Base-by-base conservation (phyloP, 1,140 invertebrate species). In the Plodia interpunctella region DNA sequence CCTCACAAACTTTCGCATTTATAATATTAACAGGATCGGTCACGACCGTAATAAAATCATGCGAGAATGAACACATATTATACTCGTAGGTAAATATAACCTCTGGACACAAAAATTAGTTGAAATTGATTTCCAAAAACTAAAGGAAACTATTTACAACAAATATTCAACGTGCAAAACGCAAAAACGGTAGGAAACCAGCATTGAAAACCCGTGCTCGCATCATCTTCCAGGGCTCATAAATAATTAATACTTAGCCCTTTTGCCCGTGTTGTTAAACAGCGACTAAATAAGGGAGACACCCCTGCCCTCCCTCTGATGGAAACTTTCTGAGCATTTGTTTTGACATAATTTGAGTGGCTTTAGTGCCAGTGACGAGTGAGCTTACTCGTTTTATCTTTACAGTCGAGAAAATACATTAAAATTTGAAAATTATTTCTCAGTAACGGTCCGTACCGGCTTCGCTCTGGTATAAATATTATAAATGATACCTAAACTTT, bases 241-340 rank as follows among this genome's bases (percentile, higher is more conserved):
- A 60, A 80, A 86, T 86, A 79, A 82, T 83, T 83, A 80, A 86
- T 80, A 62, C 66, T 67, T 74, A 83, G 80, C 79, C 83, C 79
- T 86, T 83, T 83, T 44, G 8, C 78, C 74, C 72, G 77, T 72
- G 77, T 76, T 80, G 80, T 76, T 79, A 80, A 86, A 86, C 81
- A 78, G 74, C 82, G 79, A 80, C 80, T 83, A 86, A 86, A 86
- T 82, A 83, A 81, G 80, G 83, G 77, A 66, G 76, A 35, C 59
- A 44, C 35, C 49, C 30, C 54, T 61, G 61, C 53, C 66, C 65
- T 49, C 35, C 60, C 68, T 63, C 59, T 64, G 64, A 71, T 74
- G 70, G 68, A 80, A 80, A 82, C 68, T 81, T 83, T 83, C 76
- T 79, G 76, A 72, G 66, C 69, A 73, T 83, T 83, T 78, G 76